Percentiles rank a stretch among this genome's conserved stretches.
These are phyloP conservation scores for Myrmecobius fasciatus DNA, from an alignment of 2,113 vertebrate species.

Conservation along the genomic window DNA sequence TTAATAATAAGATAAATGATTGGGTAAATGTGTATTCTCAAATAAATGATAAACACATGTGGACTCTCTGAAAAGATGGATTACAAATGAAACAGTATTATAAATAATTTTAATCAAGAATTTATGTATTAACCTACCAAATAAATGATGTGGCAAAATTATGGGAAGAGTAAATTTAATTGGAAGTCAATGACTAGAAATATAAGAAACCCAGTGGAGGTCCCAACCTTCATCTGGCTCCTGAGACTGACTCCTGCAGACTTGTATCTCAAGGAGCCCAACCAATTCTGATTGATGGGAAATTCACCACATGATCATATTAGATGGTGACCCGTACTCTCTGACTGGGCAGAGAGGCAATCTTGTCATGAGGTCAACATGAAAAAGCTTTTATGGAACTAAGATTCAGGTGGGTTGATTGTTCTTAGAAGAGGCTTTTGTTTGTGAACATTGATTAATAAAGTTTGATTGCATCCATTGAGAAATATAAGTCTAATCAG, in stretches of 20 bases:
- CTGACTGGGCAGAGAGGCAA: background rate
- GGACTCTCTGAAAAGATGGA: background rate
- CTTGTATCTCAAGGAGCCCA: background rate
- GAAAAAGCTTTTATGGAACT: background rate
- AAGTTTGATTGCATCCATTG: background rate
- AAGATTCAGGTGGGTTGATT: background rate
- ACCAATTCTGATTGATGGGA: background rate
- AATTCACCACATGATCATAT: too few relatives aligned
- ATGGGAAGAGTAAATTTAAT: background rate
- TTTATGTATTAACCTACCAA: background rate
- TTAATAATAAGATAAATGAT: background rate
- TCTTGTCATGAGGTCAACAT: background rate
- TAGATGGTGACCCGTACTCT: too few relatives aligned
- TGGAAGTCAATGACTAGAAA: background rate
- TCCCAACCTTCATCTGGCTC: background rate
- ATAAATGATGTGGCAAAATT: background rate
- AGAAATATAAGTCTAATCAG: background rate
- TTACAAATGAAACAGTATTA: background rate
- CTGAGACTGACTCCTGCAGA: too few relatives aligned
- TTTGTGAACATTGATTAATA: background rate
- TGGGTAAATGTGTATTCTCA: background rate
- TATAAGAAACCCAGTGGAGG: background rate
- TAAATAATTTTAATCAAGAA: background rate
- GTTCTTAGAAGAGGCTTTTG: background rate
- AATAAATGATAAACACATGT: background rate